phyloP scores from a whole-genome alignment of 23 tunicate genomes.

The Diplosoma virens region DNA sequence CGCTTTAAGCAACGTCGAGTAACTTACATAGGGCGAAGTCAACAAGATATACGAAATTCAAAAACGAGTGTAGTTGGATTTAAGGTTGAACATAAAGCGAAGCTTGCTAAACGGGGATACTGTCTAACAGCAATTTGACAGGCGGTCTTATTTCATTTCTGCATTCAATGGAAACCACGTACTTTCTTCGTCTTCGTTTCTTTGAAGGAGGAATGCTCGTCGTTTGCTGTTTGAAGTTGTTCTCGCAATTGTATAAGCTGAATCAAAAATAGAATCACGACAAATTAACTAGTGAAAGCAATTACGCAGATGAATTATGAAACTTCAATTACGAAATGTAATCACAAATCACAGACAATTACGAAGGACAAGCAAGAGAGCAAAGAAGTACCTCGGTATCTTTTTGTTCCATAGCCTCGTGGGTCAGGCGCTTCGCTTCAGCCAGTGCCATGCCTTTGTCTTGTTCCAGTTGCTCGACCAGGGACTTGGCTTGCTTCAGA shows the following conservation, averaged over 20 bases:
- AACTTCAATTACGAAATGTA: neutral
- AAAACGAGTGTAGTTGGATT: no score
- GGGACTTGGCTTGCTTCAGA: slow-evolving; percentile 58
- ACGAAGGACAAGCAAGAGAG: neutral
- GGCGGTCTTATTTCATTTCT: no score
- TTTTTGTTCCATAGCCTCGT: slow-evolving; percentile 70
- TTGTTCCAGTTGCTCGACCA: slow-evolving; percentile 82
- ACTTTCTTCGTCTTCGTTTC: slow-evolving; percentile 38
- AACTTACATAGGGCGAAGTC: no score
- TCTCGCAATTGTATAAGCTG: slow-evolving; percentile 44
- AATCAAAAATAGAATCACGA: slow-evolving; percentile 2
- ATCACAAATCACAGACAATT: no score
- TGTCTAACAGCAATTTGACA: no score
- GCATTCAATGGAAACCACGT: neutral
- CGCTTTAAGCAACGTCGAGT: no score
- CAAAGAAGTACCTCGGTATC: slow-evolving; percentile 65
- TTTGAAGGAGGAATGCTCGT: slow-evolving; percentile 26
- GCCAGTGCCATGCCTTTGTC: slow-evolving; percentile 90
- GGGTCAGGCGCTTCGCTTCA: slow-evolving; percentile 78
- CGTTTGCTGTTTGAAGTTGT: slow-evolving; percentile 30
- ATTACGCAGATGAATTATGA: neutral
- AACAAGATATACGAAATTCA: no score
- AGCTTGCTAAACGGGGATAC: no score
- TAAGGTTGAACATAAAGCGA: no score
- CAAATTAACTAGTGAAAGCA: neutral